Percentiles rank a stretch among this genome's conserved stretches.
These are phyloP conservation scores for Sebastes iracundus DNA, from an alignment of 2,797 vertebrate genomes.

Conservation along the genomic window DNA sequence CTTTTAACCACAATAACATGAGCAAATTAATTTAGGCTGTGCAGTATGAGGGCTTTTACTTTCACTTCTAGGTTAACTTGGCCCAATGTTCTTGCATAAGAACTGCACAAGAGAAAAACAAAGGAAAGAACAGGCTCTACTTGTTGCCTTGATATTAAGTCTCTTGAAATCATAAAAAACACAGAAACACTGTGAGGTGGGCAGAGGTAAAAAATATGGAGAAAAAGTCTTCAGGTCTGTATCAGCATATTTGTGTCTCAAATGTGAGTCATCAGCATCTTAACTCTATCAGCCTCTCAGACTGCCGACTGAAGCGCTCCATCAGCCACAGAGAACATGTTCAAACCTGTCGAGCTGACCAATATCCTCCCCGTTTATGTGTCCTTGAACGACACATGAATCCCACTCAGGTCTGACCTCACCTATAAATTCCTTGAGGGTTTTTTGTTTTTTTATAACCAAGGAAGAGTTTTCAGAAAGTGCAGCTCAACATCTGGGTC, in stretches of 20 bases:
- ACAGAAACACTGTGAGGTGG: neutral
- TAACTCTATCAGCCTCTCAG: neutral
- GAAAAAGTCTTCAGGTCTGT: neutral
- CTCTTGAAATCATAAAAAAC: neutral
- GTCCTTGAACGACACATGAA: neutral
- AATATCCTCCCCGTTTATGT: neutral
- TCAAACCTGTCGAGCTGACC: neutral
- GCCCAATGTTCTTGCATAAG: neutral
- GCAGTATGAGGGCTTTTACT: neutral
- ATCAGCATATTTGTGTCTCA: neutral
- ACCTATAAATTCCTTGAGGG: neutral
- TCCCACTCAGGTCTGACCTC: neutral
- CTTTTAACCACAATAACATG: neutral
- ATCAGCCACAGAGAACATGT: neutral
- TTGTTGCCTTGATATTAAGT: neutral
- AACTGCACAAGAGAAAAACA: neutral
- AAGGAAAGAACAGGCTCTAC: neutral
- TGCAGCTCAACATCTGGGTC: slow-evolving; percentile 45
- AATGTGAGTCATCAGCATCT: neutral
- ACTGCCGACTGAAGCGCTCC: neutral
- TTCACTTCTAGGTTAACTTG: neutral
- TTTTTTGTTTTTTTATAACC: neutral
- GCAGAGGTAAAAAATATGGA: neutral
- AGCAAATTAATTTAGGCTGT: neutral
- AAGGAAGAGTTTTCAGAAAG: slow-evolving; percentile 23